These are phyloP conservation scores for Myotis daubentonii DNA, from an alignment of 2,797 vertebrate species.

Conservation along the genomic window DNA sequence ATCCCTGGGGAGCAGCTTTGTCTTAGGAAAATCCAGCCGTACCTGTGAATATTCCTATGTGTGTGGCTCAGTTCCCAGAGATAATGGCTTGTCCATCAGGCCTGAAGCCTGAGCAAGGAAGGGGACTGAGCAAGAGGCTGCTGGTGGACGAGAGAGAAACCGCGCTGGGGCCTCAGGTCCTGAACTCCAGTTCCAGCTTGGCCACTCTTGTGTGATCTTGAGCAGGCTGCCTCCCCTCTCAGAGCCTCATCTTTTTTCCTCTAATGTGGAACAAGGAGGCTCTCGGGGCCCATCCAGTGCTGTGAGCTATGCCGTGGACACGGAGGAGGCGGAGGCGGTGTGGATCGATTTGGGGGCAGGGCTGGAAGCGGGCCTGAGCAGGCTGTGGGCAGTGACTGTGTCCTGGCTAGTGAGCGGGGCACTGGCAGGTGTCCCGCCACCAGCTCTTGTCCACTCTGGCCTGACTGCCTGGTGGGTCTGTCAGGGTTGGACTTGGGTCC, in stretches of 20 bases:
- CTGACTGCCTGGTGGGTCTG: not conserved
- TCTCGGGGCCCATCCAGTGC: not conserved
- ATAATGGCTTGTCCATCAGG: slow-evolving; percentile 5
- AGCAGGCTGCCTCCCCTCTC: not conserved
- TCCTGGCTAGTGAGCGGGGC: too few relatives aligned
- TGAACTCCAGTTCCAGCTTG: not conserved
- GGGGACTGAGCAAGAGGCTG: not conserved
- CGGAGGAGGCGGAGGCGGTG: not conserved
- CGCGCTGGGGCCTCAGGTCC: not conserved
- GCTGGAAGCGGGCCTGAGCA: not conserved
- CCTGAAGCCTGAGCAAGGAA: not conserved
- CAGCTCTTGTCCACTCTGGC: not conserved
- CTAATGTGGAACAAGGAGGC: slow-evolving; percentile 28
- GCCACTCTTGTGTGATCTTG: not conserved
- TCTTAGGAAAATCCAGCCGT: slow-evolving; percentile 31
- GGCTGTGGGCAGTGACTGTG: not conserved
- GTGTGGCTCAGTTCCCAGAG: slow-evolving; percentile 40
- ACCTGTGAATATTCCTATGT: slow-evolving; percentile 51
- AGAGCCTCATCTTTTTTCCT: slow-evolving; percentile 37
- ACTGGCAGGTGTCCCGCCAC: not conserved
- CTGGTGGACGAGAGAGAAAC: not conserved
- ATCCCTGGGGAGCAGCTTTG: slow-evolving; percentile 34
- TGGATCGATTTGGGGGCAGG: not conserved
- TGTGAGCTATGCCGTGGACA: not conserved
- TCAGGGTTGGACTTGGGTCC: not conserved